Evolutionary conservation across 2,888 invertebrate genomes (phyloP).

Genomic region (Agrotis clavis): DNA sequence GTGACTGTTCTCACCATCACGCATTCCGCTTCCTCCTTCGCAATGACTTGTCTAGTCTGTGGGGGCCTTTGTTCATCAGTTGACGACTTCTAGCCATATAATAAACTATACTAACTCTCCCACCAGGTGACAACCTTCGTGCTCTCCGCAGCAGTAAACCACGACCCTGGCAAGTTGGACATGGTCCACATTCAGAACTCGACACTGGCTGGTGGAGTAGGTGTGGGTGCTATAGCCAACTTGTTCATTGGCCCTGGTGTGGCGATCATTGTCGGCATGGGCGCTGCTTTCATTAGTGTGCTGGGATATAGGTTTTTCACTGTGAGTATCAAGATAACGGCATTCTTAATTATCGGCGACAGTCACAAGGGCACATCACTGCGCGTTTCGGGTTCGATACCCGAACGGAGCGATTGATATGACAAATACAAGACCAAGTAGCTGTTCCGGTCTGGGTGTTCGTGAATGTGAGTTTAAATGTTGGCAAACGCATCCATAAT

Average conservation of each 20-base stretch:
- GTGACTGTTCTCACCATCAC: no score
- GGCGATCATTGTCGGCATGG: slow-evolving; percentile 95
- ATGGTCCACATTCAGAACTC: slow-evolving; percentile 99
- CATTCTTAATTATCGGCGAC: neutral
- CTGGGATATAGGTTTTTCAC: slow-evolving; percentile 95
- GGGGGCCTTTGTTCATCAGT: neutral
- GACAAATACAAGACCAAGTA: no score
- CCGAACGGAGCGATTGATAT: no score
- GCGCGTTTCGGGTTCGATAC: no score
- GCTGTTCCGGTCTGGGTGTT: no score
- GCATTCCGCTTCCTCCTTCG: no score
- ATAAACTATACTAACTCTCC: neutral
- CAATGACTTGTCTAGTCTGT: no score
- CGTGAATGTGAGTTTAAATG: no score
- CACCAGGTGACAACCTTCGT: slow-evolving; percentile 94
- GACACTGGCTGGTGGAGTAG: slow-evolving; percentile 98
- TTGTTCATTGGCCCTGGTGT: slow-evolving; percentile 96
- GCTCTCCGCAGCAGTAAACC: slow-evolving; percentile 94
- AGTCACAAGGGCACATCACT: no score
- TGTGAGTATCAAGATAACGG: slow-evolving; percentile 85
- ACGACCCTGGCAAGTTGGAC: slow-evolving; percentile 94
- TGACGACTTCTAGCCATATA: neutral
- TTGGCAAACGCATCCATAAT: no score
- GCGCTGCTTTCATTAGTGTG: slow-evolving; percentile 95
- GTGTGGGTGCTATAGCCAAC: slow-evolving; percentile 96